Evolutionary conservation across 2,113 vertebrate genomes (phyloP).

Genomic region (Mellivora capensis): DNA sequence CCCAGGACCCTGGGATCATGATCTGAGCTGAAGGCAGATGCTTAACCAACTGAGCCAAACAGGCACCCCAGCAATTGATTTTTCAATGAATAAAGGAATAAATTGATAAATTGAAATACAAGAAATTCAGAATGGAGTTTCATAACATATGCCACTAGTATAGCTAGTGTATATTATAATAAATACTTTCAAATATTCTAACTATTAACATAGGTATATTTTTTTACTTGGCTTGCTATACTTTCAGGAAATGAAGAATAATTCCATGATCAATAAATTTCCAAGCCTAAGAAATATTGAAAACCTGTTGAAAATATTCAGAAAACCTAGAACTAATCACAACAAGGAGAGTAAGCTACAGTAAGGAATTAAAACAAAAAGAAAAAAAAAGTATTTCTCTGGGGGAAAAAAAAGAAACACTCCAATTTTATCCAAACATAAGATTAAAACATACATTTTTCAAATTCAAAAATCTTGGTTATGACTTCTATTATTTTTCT

Average conservation of each 20-base stretch:
- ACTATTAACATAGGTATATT: background rate
- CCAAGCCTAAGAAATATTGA: background rate
- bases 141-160: background rate
- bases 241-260: slow-evolving; percentile 3
- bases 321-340: background rate
- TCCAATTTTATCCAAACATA: background rate
- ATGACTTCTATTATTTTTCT: background rate
- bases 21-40: background rate
- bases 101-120: background rate
- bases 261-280: background rate
- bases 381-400: background rate
- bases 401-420: background rate
- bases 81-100: background rate
- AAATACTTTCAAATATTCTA: background rate
- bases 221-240: background rate
- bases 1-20: background rate
- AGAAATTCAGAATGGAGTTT: background rate
- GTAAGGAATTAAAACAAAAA: background rate
- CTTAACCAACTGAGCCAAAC: background rate
- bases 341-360: background rate
- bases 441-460: background rate
- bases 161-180: background rate
- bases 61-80: background rate
- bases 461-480: background rate
- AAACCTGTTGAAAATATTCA: background rate